A percentile compares a stretch with the other conserved stretches of the same genome.
Evolutionary conservation across 2,113 vertebrate species (phyloP).

Genomic region (Kobus ellipsiprymnus): DNA sequence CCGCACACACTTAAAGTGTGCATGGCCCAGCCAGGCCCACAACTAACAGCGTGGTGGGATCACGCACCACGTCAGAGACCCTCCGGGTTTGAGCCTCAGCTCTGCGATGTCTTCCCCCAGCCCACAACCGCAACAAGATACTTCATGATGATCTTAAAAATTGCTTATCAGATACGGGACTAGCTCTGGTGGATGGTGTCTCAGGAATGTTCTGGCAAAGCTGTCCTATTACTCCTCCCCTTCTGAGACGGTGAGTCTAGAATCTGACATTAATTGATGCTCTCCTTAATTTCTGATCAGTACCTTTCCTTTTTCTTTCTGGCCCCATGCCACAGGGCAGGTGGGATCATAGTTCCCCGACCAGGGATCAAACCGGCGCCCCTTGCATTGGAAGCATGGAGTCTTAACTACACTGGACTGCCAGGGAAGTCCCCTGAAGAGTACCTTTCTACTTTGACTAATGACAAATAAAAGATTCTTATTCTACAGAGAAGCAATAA

Average conservation of each 20-base stretch:
- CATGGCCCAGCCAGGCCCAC: background rate
- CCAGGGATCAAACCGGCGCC: background rate
- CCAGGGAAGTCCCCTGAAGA: background rate
- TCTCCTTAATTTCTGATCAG: background rate
- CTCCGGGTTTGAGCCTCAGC: background rate
- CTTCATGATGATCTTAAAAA: background rate
- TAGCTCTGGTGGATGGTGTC: background rate
- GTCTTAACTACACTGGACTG: background rate
- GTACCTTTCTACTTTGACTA: background rate
- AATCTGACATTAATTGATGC: background rate
- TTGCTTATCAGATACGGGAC: background rate
- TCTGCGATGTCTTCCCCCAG: background rate
- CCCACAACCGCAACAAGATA: background rate
- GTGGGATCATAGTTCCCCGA: background rate
- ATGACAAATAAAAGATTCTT: background rate
- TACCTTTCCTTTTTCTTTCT: background rate
- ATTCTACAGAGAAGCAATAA: background rate
- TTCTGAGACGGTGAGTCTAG: background rate
- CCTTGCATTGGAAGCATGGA: background rate
- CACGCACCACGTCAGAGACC: accelerated
- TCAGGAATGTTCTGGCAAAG: background rate
- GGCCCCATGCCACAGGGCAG: background rate
- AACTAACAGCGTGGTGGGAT: too few relatives aligned
- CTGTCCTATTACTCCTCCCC: background rate
- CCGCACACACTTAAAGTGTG: accelerated